Base-by-base conservation (phyloP, 2,888 invertebrate species). In the Celastrina argiolus region DNA sequence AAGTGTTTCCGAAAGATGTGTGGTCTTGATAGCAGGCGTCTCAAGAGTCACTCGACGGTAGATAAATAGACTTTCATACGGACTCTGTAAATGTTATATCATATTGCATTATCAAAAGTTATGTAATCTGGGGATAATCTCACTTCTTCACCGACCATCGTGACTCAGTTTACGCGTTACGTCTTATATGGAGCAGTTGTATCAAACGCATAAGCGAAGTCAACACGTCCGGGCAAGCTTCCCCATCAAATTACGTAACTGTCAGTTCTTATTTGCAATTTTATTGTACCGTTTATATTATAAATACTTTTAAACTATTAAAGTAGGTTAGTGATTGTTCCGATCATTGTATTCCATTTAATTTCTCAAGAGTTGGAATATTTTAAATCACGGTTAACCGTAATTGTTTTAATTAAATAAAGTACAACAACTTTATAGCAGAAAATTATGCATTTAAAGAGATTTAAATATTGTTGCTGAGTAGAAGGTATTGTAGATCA, bases 11-110 rank as follows among this genome's bases (percentile, higher is more conserved):
- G 51, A 36, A 61, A 61, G 36, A 39, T 39, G 59, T 61, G 22
- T 12, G 61, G 10, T 61, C 36, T 16, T 36, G 36, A 18, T 18
- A 58, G 56, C n/a, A 12, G 58, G 10, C 74, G 72, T 71, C 72
- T 72, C n/a, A 63, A 14, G 41, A 58, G 22, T 42, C 61, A 36
- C 61, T 61, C 36, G 61, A 39, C 39, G 56, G 28, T 51, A 22
- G 26, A 51, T 59, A 16, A 34, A 59, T 36, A 59, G 34, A 61
- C 61, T 39, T 39, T 61, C 61, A 10, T 61, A 14, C 18, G 39
- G 18, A 39, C 61, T 51, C 7, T 22, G 39, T 22, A 39, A 61
- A 61, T 10, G 61, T 61, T 61, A 61, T 61, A 61, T 61, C 36
- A 61, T 22, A 39, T 61, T 61, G 22, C 22, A 22, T 18, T 22